phyloP scores from a whole-genome alignment of 2,113 vertebrate species.

The Grallaria varia region DNA sequence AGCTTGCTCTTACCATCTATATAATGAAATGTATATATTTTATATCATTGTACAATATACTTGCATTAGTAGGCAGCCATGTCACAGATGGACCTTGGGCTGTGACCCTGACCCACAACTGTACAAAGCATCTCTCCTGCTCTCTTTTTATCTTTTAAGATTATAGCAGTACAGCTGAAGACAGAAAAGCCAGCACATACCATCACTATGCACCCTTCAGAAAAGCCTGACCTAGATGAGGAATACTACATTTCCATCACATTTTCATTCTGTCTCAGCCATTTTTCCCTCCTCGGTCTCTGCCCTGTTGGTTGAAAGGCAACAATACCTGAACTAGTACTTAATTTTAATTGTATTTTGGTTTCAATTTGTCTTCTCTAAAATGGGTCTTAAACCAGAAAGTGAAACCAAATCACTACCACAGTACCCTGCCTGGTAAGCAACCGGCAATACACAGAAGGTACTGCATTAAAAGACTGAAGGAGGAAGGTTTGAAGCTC shows the following conservation, averaged over 20 bases:
- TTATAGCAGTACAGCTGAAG: neutral
- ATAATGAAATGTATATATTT: neutral
- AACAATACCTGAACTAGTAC: neutral
- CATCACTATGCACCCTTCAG: neutral
- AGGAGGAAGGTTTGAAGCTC: neutral
- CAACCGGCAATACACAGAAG: neutral
- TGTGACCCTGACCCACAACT: neutral
- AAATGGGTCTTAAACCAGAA: neutral
- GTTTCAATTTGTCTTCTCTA: neutral
- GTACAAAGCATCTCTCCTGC: neutral
- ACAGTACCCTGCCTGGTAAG: fast-evolving
- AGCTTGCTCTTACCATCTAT: neutral
- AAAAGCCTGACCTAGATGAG: neutral
- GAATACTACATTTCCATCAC: neutral
- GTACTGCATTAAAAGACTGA: fast-evolving
- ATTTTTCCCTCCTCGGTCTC: neutral
- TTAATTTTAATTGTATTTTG: neutral
- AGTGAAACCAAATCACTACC: neutral
- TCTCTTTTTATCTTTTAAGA: neutral
- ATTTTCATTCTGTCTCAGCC: neutral
- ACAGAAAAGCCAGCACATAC: neutral
- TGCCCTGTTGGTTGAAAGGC: neutral
- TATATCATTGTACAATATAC: neutral
- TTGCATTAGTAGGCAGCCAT: neutral
- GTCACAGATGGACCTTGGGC: too few species aligned